A percentile compares a stretch with the other conserved stretches of the same genome.
Evolutionary conservation across 2,888 invertebrate genomes (phyloP).

Genomic region (Patella pellucida): DNA sequence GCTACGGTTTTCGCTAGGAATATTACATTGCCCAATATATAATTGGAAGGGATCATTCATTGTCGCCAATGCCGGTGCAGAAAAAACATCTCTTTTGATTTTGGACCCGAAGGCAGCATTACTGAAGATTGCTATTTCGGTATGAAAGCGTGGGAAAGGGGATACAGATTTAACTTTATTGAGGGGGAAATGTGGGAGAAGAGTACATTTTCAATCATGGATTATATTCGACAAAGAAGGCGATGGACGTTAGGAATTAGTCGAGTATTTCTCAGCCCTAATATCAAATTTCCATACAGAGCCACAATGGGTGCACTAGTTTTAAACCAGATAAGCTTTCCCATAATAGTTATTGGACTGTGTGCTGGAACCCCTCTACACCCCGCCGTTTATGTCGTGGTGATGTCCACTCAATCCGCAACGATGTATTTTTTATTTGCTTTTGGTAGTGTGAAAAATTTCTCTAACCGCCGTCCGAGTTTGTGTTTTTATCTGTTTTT

Average conservation of each 20-base stretch:
- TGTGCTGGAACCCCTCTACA: no score
- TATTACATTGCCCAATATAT: slow-evolving; percentile 54
- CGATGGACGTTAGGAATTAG: slow-evolving; percentile 62
- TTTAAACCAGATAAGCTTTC: no score
- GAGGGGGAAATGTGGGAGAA: slow-evolving; percentile 64
- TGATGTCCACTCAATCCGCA: no score
- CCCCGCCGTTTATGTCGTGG: no score
- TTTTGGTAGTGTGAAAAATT: slow-evolving; percentile 55
- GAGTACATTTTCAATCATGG: slow-evolving; percentile 56
- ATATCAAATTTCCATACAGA: slow-evolving; percentile 50
- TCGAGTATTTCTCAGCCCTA: slow-evolving; percentile 46
- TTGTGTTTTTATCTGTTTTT: no score
- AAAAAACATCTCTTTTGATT: slow-evolving; percentile 54
- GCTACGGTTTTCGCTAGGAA: slow-evolving; percentile 51
- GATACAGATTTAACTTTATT: slow-evolving; percentile 59
- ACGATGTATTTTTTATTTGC: slow-evolving; percentile 44
- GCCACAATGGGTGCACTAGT: background rate
- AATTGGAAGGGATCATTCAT: slow-evolving; percentile 65
- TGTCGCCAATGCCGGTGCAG: slow-evolving; percentile 56
- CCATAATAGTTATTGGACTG: no score
- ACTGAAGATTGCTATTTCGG: slow-evolving; percentile 61
- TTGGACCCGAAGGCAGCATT: slow-evolving; percentile 55
- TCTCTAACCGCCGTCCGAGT: slow-evolving; percentile 48
- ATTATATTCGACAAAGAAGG: slow-evolving; percentile 56
- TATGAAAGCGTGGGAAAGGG: slow-evolving; percentile 53